phyloP scores from a whole-genome alignment of 2,113 vertebrate species.

The Notothenia rossii region DNA sequence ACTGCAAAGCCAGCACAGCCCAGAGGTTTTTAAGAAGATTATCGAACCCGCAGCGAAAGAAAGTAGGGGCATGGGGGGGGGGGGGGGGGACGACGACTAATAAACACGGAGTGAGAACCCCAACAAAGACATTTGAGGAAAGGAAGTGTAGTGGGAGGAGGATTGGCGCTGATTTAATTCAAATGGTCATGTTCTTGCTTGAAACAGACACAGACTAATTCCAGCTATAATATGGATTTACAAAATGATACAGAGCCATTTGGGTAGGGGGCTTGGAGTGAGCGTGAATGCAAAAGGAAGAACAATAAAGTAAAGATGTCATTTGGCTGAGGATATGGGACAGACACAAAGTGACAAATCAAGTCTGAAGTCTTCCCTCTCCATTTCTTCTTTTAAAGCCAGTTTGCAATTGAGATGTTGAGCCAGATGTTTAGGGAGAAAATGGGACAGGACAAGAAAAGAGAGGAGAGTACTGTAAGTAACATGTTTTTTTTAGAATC shows the following conservation, averaged over 20 bases:
- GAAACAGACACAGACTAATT: slow-evolving; percentile 65
- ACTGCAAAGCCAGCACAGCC: slow-evolving; percentile 62
- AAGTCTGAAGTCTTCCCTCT: slow-evolving; percentile 42
- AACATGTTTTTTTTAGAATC: background rate
- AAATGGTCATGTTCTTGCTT: slow-evolving; percentile 58
- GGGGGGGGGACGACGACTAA: slow-evolving; percentile 49
- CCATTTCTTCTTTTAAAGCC: slow-evolving; percentile 23
- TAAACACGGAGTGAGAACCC: slow-evolving; percentile 39
- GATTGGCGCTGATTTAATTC: slow-evolving; percentile 63
- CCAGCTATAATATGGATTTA: slow-evolving; percentile 52
- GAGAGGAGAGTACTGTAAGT: slow-evolving; percentile 4
- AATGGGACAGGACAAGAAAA: slow-evolving; percentile 14
- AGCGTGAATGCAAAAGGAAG: background rate
- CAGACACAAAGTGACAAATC: slow-evolving; percentile 48
- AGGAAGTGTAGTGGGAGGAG: slow-evolving; percentile 28
- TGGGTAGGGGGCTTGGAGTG: slow-evolving; percentile 11
- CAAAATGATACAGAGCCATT: slow-evolving; percentile 46
- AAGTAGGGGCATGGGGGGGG: slow-evolving; percentile 1
- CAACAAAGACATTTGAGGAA: slow-evolving; percentile 51
- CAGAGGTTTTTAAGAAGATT: slow-evolving; percentile 76
- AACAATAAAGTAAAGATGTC: background rate
- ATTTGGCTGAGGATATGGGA: slow-evolving; percentile 44
- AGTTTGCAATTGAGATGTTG: slow-evolving; percentile 13
- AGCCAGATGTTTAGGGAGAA: slow-evolving; percentile 21
- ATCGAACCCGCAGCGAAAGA: slow-evolving; percentile 42